Percentiles rank a stretch among this genome's conserved stretches.
Conservation (phyloP, 2,797 vertebrate species). For the Aplochiton taeniatus region DNA sequence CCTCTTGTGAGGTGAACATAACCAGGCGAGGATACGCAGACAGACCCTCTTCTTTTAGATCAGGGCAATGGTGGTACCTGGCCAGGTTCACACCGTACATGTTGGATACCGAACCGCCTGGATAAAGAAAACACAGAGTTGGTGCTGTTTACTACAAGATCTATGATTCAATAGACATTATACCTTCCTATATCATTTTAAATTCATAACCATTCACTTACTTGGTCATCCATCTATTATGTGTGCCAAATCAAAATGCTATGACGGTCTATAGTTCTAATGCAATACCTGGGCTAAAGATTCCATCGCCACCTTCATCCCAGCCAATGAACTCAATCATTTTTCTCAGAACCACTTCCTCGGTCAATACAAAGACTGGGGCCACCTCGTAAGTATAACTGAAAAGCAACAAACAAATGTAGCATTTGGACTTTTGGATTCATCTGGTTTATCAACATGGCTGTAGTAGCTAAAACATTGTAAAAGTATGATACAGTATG, state of each 20-base stretch:
- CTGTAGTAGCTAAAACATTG: too few species aligned
- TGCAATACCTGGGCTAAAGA: constrained; percentile 83
- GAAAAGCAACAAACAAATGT: constrained; percentile 11
- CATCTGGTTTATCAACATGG: too few species aligned
- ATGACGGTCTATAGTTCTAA: too few species aligned
- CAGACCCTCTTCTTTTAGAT: constrained; percentile 83
- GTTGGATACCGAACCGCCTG: constrained; percentile 88
- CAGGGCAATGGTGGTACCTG: constrained; percentile 78
- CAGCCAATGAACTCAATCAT: constrained; percentile 85
- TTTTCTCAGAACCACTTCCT: constrained; percentile 83
- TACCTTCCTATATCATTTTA: too few species aligned
- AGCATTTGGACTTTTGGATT: too few species aligned
- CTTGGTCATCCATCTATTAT: too few species aligned
- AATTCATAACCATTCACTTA: too few species aligned
- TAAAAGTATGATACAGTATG: too few species aligned
- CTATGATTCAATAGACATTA: too few species aligned
- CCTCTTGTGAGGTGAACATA: constrained; percentile 85
- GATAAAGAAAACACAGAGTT: constrained; percentile 29
- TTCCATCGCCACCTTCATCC: constrained; percentile 84
- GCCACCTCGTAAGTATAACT: constrained; percentile 88
- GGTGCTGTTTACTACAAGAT: not conserved
- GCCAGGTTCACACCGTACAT: constrained; percentile 88
- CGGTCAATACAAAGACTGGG: constrained; percentile 85
- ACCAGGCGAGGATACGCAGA: constrained; percentile 77
- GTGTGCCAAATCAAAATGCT: too few species aligned